phyloP scores from a whole-genome alignment of 2,113 vertebrate species.

The Spea bombifrons region DNA sequence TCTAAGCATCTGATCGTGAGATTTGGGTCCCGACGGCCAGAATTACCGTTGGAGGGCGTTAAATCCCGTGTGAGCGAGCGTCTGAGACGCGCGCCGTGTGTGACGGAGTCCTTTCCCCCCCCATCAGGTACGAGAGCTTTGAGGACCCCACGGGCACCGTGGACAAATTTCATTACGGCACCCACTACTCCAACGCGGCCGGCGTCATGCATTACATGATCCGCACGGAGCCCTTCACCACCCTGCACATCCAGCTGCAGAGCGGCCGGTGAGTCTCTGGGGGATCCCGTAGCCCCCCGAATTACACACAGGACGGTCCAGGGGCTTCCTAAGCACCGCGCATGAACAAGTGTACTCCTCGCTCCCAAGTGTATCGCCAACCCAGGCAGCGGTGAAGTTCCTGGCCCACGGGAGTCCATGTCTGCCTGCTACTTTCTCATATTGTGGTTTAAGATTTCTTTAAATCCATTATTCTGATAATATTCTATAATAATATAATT shows the following conservation, averaged over 20 bases:
- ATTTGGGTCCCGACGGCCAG: too few relatives aligned
- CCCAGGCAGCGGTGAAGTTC: not conserved
- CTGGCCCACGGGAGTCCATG: not conserved
- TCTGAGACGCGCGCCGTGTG: too few relatives aligned
- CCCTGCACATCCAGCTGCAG: slow-evolving; percentile 93
- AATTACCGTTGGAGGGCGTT: too few relatives aligned
- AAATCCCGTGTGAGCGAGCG: too few relatives aligned
- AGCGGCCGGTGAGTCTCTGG: slow-evolving; percentile 77
- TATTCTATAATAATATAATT: too few relatives aligned
- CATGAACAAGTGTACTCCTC: too few relatives aligned
- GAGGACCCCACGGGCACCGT: slow-evolving; percentile 90
- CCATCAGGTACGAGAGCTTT: slow-evolving; percentile 89
- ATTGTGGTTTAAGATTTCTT: too few relatives aligned
- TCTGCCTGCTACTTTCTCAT: too few relatives aligned
- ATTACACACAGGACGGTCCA: not conserved
- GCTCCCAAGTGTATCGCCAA: too few relatives aligned
- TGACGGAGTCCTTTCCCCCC: not conserved
- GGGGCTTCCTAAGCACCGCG: too few relatives aligned
- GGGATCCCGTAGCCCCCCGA: not conserved
- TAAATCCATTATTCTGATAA: too few relatives aligned
- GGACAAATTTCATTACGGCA: slow-evolving; percentile 97
- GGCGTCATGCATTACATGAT: slow-evolving; percentile 99
- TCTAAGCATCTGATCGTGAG: too few relatives aligned
- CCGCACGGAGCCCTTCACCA: slow-evolving; percentile 93
- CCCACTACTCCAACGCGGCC: slow-evolving; percentile 96